Percentiles rank a stretch among this genome's conserved stretches.
Evolutionary conservation across 2,797 vertebrate genomes (phyloP).

Genomic region (Darevskia mixta): DNA sequence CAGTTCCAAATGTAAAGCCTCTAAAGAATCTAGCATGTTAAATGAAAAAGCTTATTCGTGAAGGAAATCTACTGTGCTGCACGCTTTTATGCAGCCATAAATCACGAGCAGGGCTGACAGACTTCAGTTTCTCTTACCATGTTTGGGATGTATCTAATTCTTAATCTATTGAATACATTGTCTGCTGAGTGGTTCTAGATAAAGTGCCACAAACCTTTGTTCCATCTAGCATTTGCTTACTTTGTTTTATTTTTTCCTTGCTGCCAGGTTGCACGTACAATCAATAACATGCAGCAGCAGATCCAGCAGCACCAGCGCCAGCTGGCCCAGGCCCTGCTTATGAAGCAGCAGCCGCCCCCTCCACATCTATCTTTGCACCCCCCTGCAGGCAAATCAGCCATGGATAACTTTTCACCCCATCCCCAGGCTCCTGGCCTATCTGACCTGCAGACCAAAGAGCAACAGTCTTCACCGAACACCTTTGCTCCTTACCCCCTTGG

Average conservation of each 20-base stretch:
- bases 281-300: conserved; percentile 99
- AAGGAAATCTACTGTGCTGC: neutral
- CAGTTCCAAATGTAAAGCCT: neutral
- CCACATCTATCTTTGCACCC: conserved; percentile 91
- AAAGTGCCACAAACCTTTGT: neutral
- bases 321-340: conserved; percentile 97
- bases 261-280: conserved; percentile 97
- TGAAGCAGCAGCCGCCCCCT: conserved; percentile 94
- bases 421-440: conserved; percentile 89
- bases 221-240: conserved; percentile 32
- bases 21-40: neutral
- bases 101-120: neutral
- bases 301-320: conserved; percentile 99
- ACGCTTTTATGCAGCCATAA: neutral
- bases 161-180: conserved; percentile 2
- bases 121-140: neutral
- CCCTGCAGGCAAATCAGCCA: conserved; percentile 91
- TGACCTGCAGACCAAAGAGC: conserved; percentile 99
- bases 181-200: neutral
- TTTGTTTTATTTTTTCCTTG: conserved; percentile 16
- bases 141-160: conserved; percentile 11
- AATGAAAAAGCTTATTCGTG: neutral
- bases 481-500: conserved; percentile 94
- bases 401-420: conserved; percentile 92
- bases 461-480: conserved; percentile 92